Evolutionary conservation across 1,140 invertebrate species (phyloP).

Genomic region (Trigoniulus corallinus): DNA sequence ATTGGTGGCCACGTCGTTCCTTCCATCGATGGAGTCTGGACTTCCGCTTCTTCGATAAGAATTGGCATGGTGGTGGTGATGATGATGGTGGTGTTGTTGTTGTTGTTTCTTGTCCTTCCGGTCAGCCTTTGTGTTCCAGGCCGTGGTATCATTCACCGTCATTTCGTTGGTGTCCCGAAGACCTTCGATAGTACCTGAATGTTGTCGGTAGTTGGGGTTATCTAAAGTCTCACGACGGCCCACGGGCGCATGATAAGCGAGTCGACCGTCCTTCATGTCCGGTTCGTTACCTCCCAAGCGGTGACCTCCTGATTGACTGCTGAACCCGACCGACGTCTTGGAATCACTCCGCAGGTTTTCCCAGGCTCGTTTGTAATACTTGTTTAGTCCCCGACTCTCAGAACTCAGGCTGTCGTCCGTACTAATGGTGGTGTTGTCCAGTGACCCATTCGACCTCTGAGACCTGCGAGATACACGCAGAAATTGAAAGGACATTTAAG

Average conservation of each 20-base stretch:
- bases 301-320: not conserved
- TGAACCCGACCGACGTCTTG: not conserved
- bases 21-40: not conserved
- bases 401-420: slow-evolving; percentile 41
- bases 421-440: slow-evolving; percentile 22
- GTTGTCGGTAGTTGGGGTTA: slow-evolving; percentile 32
- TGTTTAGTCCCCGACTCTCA: slow-evolving; percentile 62
- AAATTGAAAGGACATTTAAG: not conserved
- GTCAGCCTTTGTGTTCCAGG: slow-evolving; percentile 36
- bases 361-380: slow-evolving; percentile 77
- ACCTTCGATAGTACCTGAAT: slow-evolving; percentile 31
- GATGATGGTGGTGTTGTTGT: slow-evolving; percentile 50
- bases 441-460: slow-evolving; percentile 6
- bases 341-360: slow-evolving; percentile 64
- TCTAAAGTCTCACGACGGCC: slow-evolving; percentile 51
- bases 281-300: slow-evolving; percentile 16
- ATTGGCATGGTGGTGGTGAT: slow-evolving; percentile 15
- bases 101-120: slow-evolving; percentile 67
- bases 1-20: too few species aligned
- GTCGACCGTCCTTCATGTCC: too few species aligned
- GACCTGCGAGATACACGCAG: slow-evolving; percentile 6
- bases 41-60: not conserved
- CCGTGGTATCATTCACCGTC: slow-evolving; percentile 51
- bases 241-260: too few species aligned
- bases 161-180: slow-evolving; percentile 63